Evolutionary conservation across 2,888 invertebrate genomes (phyloP), one percentile per base, ranked within the genome.

Genomic region (Ophraella communa): DNA sequence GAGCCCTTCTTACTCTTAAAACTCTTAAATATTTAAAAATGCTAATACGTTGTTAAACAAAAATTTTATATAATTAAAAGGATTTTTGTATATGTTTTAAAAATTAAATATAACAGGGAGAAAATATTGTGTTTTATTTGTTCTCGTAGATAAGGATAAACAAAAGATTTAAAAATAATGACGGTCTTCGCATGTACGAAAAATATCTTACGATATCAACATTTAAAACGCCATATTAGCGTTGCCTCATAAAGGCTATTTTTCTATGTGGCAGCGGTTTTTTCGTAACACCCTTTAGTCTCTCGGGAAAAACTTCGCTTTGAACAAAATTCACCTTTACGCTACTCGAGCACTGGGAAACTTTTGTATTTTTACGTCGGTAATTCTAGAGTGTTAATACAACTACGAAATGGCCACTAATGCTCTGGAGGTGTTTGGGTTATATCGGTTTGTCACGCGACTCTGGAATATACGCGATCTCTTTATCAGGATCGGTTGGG

Each of bases 351-450:
- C 64, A 45, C 58, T 68, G 51, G 70, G 59, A 54, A 62, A 62
- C 70, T 70, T 71, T 71, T 67, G 64, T 54, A 66, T 68, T 69
- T 69, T 59, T 61, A 54, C 64, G 64, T 67, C 62, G 71, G 74
- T 76, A 77, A 77, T 77, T 76, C 73, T 70, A 70, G 71, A 77
- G 76, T 77, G 76, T 76, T 77, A 76, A 76, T 76, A 74, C 76
- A 74, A 75, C 76, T 73, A 71, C 75, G 81, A 82, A 82, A 82
- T 82, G 82, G 81, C 82, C 81, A 81, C 82, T 82, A 82, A 81
- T 82, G 80, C 77, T 80, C 76, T 75, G 76, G 74, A 82, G 81
- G 82, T 81, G 81, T 81, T 79, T 78, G 77, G 77, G 78, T 81
- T 81, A 82, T 82, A 80, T 75, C 72, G 70, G 66, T 70, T 71